Base-by-base conservation (phyloP, 2,797 vertebrate species). In the Galaxias olidus region DNA sequence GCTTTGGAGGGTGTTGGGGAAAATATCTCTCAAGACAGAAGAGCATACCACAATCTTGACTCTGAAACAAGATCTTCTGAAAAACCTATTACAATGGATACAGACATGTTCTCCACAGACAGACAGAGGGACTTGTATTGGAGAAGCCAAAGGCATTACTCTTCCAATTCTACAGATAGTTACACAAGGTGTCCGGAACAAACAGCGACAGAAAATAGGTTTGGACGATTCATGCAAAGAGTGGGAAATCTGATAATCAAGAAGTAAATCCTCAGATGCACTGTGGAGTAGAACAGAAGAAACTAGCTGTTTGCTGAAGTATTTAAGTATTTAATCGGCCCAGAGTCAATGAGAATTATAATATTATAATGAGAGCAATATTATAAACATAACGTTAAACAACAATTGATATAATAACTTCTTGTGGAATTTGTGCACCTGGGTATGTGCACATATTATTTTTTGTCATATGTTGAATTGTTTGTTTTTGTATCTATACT, bases 211-310 rank as follows among this genome's bases (percentile, higher is more conserved):
- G 87, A 91, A 15, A 90, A 89, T 57, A 88, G 81, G 69, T 71
- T 91, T 66, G 88, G 84, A 7, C 62, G 71, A 40, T 88, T 91
- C 76, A 90, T 91, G 77, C 90, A 91, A 61, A 77, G 86, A 30
- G 68, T 91, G 0, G 88, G 88, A 56, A 83, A 75, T 69, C 59
- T 91, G 0, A 90, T 90, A 0, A 48, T 50, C 70, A 90, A 90
- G 67, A 90, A 91, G 69, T 68, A 13, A 63, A 41, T 52, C 48
- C 30, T 11, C 1, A 18, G n/a, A 12, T 50, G 11, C n/a, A 30
- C 30, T 30, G 30, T 30, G 6, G 30, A 3, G 30, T 30, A 30
- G n/a, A 30, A 30, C 30, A 30, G 30, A 30, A 30, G 30, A 30
- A 30, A 30, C 6, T 30, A 3, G 30, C 30, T 2, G 30, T 30